These are phyloP conservation scores for Drosophila histrio DNA, from an alignment of 2,888 invertebrate species.

Conservation along the genomic window DNA sequence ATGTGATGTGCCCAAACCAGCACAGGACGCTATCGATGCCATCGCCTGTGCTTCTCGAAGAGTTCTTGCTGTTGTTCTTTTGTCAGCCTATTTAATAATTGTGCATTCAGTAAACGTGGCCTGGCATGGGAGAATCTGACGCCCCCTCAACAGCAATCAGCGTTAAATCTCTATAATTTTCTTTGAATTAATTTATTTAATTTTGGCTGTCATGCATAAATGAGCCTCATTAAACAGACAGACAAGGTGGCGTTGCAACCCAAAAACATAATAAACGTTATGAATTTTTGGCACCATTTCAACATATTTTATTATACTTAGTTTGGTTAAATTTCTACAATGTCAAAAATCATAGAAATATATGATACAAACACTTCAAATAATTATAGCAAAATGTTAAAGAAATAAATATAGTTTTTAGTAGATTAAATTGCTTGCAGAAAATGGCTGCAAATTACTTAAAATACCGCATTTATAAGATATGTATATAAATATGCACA, in stretches of 20 bases:
- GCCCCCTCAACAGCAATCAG: constrained; percentile 57
- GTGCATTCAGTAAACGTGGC: constrained; percentile 74
- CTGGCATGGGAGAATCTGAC: constrained; percentile 27
- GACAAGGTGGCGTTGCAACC: neutral
- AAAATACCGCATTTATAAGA: neutral
- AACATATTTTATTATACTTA: neutral
- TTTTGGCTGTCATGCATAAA: constrained; percentile 56
- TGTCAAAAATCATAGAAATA: neutral
- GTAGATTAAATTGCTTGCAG: too few relatives aligned
- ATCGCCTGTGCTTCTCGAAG: neutral
- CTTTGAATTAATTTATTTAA: constrained; percentile 68
- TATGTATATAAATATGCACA: too few relatives aligned
- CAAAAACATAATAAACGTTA: neutral
- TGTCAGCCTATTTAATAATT: constrained; percentile 73
- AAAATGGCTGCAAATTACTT: neutral
- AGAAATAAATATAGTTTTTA: too few relatives aligned
- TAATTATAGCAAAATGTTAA: neutral
- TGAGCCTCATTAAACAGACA: constrained; percentile 41
- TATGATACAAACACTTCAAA: neutral
- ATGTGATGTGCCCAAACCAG: constrained; percentile 65
- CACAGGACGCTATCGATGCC: constrained; percentile 49
- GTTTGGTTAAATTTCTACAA: neutral
- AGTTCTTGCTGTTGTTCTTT: constrained; percentile 37
- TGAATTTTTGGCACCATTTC: neutral
- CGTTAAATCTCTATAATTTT: constrained; percentile 67